Base-by-base conservation (phyloP, 2,888 invertebrate species). In the Steinernema carpocapsae region DNA sequence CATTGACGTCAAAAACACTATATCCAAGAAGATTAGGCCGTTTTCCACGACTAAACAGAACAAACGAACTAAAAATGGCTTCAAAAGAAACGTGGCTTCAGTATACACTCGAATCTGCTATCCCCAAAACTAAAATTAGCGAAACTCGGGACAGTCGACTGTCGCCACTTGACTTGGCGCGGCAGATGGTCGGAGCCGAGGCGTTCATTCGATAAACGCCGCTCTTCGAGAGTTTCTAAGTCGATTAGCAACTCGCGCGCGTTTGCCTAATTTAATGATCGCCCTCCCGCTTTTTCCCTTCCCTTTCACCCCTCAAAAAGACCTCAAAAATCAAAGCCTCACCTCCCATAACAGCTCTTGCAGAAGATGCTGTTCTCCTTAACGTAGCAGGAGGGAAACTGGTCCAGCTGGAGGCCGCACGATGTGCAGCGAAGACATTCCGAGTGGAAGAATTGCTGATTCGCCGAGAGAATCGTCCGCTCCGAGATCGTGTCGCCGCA, bases 271-370 rank as follows among this genome's bases (percentile, higher is more conserved):
- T 64, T 64, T 12, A 26, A 64, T 64, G 64, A 64, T 64, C 37
- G 64, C 64, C 32, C 64, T 3, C 37, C 37, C 32, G 64, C 10
- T 37, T 17, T 7, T 32, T 4, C 29, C 43, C 19, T 0, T 4
- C 48, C 70, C 32, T 32, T 4, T 71, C 43, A 22, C 1, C 14
- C 48, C 70, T 22, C 24, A 74, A 17, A 52, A 64, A 37, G 37
- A 79, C 80, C 37, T 10, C 37, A 37, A 37, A 37, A 37, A 10
- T 37, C 37, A 37, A 37, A 37, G n/a, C 37, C 37, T 64, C 59
- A 84, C 84, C 78, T 76, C 37, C 70, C 72, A 75, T 86, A 86
- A 72, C 85, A 86, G 19, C 29, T 46, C 75, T 82, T 84, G 77
- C 86, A 86, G 77, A 76, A 84, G 51, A 81, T 73, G 32, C 64